Evolutionary conservation across 2,797 vertebrate species (phyloP).

Genomic region (Triplophysa bombifrons): DNA sequence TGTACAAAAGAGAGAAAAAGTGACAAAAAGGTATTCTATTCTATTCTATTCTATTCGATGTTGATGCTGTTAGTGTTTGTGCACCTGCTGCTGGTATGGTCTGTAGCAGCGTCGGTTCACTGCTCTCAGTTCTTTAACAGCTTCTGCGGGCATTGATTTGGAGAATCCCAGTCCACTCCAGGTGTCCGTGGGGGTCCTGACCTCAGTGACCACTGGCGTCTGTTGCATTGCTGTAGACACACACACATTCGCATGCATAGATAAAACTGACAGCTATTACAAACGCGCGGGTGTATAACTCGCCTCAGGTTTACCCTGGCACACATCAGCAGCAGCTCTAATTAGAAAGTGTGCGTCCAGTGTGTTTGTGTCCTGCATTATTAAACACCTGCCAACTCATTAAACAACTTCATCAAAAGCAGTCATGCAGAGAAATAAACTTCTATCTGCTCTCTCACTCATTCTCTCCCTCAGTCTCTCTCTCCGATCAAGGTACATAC

Average conservation of each 20-base stretch:
- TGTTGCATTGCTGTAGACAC: slow-evolving; percentile 78
- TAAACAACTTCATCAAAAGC: slow-evolving; percentile 49
- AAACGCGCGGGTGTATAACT: slow-evolving; percentile 13
- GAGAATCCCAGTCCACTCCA: slow-evolving; percentile 87
- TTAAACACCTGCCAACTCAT: slow-evolving; percentile 53
- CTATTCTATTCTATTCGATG: slow-evolving; percentile 16
- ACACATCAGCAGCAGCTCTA: slow-evolving; percentile 4
- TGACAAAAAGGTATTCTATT: too few relatives aligned
- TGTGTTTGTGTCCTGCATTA: slow-evolving; percentile 54
- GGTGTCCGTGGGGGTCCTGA: slow-evolving; percentile 81
- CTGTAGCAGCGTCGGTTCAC: slow-evolving; percentile 79
- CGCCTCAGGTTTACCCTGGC: slow-evolving; percentile 30
- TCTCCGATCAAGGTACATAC: too few relatives aligned
- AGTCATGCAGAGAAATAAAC: slow-evolving; percentile 24
- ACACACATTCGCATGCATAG: neutral
- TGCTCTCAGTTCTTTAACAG: slow-evolving; percentile 77
- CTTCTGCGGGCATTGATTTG: slow-evolving; percentile 83
- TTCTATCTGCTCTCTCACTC: neutral
- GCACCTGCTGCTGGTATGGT: slow-evolving; percentile 65
- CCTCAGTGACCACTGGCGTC: slow-evolving; percentile 80
- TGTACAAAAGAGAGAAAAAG: too few relatives aligned
- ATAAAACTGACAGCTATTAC: slow-evolving; percentile 27
- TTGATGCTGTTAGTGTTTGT: neutral
- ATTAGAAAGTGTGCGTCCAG: slow-evolving; percentile 19
- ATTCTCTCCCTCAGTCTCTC: neutral